Conservation (phyloP, 2,113 vertebrate genomes). For the Muntiacus reevesi region DNA sequence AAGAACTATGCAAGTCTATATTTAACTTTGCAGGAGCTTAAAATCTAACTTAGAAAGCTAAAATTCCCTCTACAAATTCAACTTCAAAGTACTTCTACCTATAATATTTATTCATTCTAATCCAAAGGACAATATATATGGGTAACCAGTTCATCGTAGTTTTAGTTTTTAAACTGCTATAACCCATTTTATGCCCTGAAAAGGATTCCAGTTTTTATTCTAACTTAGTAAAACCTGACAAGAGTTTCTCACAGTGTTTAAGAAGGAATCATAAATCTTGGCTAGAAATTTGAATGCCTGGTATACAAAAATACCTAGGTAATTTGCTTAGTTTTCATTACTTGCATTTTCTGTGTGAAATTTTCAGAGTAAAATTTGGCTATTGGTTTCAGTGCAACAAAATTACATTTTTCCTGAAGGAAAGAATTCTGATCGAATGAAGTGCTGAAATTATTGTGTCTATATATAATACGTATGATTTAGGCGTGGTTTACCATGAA, state of each 20-base stretch:
- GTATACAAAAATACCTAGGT: not conserved
- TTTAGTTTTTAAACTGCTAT: not conserved
- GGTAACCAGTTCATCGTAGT: not conserved
- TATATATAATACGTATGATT: not conserved
- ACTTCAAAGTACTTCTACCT: not conserved
- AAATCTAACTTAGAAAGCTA: not conserved
- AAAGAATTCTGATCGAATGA: not conserved
- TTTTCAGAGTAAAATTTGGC: conserved; percentile 14
- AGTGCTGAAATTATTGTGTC: not conserved
- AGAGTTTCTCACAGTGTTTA: not conserved
- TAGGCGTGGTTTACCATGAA: not conserved
- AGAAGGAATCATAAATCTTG: not conserved
- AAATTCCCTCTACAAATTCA: not conserved
- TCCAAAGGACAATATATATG: not conserved
- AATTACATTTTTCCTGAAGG: not conserved
- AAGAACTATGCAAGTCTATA: not conserved
- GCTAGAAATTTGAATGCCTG: not conserved
- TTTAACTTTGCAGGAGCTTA: not conserved
- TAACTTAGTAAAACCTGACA: not conserved
- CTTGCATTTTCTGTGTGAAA: not conserved
- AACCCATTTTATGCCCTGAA: not conserved
- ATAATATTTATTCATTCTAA: not conserved
- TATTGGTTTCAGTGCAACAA: not conserved
- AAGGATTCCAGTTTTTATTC: not conserved
- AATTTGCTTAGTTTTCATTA: not conserved